Conservation (phyloP, 2,888 invertebrate genomes). For the Antitype chi region DNA sequence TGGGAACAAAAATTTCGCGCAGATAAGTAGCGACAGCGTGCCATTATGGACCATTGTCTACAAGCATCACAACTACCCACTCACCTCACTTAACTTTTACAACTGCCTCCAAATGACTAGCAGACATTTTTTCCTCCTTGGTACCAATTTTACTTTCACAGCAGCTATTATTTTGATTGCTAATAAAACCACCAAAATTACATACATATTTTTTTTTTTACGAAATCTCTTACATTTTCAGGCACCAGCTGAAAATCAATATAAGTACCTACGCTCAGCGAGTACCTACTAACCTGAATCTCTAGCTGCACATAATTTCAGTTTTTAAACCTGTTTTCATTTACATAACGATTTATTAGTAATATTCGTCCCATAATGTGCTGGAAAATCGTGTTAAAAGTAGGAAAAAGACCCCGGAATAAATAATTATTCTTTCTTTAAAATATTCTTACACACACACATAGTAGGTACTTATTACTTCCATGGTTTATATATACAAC, state of each 20-base stretch:
- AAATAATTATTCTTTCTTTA: background rate
- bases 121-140: constrained; percentile 8
- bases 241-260: constrained; percentile 10
- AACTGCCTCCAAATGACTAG: constrained; percentile 20
- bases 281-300: background rate
- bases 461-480: background rate
- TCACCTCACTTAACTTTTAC: constrained; percentile 34
- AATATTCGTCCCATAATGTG: background rate
- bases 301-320: constrained; percentile 14
- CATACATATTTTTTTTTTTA: background rate
- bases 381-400: background rate
- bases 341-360: background rate
- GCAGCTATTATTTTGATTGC: background rate
- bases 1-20: constrained; percentile 26
- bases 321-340: constrained; percentile 6
- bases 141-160: background rate
- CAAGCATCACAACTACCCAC: constrained; percentile 22
- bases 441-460: background rate
- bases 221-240: background rate
- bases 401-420: background rate
- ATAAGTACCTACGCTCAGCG: background rate
- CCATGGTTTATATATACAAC: background rate
- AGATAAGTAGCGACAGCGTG: constrained; percentile 38
- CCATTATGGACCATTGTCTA: constrained; percentile 48
- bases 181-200: background rate